Evolutionary conservation across 92 coral and sea anemone genomes (phyloP).

Genomic region (Siderastrea siderea): DNA sequence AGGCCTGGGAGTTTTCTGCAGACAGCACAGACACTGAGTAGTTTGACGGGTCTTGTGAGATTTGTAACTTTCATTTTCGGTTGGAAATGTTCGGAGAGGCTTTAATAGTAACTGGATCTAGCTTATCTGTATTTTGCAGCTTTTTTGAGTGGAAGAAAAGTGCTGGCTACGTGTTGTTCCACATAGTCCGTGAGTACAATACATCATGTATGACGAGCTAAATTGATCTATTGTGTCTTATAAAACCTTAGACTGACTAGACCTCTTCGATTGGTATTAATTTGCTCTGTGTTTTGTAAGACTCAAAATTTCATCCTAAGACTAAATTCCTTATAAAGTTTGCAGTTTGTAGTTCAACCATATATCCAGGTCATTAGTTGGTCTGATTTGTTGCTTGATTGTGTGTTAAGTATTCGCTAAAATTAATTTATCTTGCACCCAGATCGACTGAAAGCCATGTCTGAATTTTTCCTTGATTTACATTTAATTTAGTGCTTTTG

Average conservation of each 20-base stretch:
- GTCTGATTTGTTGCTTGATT: background rate
- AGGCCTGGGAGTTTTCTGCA: background rate
- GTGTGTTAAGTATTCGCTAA: too few relatives aligned
- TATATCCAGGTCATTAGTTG: background rate
- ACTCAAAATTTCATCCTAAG: too few relatives aligned
- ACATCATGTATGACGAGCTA: background rate
- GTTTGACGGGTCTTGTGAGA: background rate
- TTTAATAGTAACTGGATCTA: slow-evolving; percentile 56
- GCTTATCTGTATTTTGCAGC: slow-evolving; percentile 71
- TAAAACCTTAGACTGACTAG: too few relatives aligned
- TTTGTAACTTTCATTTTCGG: background rate
- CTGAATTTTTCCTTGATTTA: background rate
- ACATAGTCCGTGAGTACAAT: slow-evolving; percentile 67
- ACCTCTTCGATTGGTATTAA: too few relatives aligned
- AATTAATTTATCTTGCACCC: too few relatives aligned
- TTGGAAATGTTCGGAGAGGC: slow-evolving; percentile 60
- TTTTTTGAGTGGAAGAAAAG: slow-evolving; percentile 66
- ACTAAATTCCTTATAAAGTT: too few relatives aligned
- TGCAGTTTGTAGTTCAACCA: too few relatives aligned
- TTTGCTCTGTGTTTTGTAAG: too few relatives aligned
- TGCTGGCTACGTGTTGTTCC: slow-evolving; percentile 76
- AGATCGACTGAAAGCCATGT: background rate
- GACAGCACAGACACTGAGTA: background rate
- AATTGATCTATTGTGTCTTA: too few relatives aligned
- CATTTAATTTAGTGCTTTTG: slow-evolving; percentile 9